Conservation (phyloP, 1,140 invertebrate species). For the Euschistus heros region DNA sequence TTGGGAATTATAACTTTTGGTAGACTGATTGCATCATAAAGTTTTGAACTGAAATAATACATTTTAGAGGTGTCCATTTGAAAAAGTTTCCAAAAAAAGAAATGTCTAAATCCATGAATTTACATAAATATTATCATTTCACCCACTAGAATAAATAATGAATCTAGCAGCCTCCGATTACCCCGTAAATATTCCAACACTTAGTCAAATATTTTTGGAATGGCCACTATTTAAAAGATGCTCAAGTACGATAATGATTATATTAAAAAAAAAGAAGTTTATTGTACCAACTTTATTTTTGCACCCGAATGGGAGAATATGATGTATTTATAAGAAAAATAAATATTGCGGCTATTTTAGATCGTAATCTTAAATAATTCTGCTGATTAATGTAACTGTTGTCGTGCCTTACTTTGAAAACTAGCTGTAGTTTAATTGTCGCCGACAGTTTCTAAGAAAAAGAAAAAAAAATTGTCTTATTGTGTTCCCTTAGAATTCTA, state of each 20-base stretch:
- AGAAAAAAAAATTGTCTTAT: neutral
- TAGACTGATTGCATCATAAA: too few relatives aligned
- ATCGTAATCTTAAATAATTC: neutral
- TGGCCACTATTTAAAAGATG: conserved; percentile 10
- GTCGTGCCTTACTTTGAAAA: conserved; percentile 6
- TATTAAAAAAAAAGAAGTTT: neutral
- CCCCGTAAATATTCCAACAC: neutral
- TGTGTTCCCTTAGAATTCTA: neutral
- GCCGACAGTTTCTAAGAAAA: conserved; percentile 5
- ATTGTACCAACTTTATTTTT: conserved; percentile 14
- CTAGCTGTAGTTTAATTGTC: conserved; percentile 9
- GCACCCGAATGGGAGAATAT: neutral
- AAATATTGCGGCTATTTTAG: conserved; percentile 2
- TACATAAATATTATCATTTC: too few relatives aligned
- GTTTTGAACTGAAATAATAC: too few relatives aligned
- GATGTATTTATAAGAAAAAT: conserved; percentile 9
- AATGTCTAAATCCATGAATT: too few relatives aligned
- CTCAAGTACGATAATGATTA: neutral
- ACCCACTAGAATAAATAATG: too few relatives aligned
- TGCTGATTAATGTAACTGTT: neutral
- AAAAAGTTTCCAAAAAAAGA: too few relatives aligned
- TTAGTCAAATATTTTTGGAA: conserved; percentile 13
- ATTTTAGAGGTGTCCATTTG: too few relatives aligned
- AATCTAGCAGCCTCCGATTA: too few relatives aligned
- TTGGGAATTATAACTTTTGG: too few relatives aligned